Percentiles rank a stretch among this genome's conserved stretches.
phyloP scores from a whole-genome alignment of 2,113 vertebrate species.

The Orthonyx spaldingii region DNA sequence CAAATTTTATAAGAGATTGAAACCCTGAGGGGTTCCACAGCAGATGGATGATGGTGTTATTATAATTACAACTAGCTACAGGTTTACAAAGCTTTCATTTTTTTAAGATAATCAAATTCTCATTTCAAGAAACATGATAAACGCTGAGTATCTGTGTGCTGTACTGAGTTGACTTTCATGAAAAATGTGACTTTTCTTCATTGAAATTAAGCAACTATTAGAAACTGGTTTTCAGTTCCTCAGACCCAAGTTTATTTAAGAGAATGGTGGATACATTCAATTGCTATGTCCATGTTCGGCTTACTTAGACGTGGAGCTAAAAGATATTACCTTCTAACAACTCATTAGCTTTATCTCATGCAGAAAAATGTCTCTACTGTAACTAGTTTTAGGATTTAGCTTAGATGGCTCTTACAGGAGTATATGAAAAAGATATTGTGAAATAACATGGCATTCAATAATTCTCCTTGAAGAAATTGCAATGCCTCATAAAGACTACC shows the following conservation, averaged over 20 bases:
- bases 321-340: neutral
- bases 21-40: conserved; percentile 62
- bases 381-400: neutral
- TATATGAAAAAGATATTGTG: neutral
- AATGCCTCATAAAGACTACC: neutral
- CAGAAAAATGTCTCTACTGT: neutral
- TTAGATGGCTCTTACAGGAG: neutral
- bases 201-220: conserved; percentile 26
- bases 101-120: conserved; percentile 66
- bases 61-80: conserved; percentile 70
- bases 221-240: neutral
- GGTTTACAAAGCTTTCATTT: conserved; percentile 64
- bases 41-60: conserved; percentile 69
- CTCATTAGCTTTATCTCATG: neutral
- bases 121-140: conserved; percentile 63
- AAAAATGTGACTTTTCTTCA: conserved; percentile 15
- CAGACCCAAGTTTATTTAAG: neutral
- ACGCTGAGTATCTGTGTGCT: conserved; percentile 15
- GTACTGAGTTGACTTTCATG: conserved; percentile 21
- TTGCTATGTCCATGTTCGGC: neutral
- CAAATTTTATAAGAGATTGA: conserved; percentile 64
- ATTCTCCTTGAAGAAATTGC: neutral
- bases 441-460: neutral
- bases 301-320: neutral
- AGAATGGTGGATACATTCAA: neutral